Percentiles rank a stretch among this genome's conserved stretches.
These are phyloP conservation scores for Cotesia chilonis DNA, from an alignment of 1,140 invertebrate genomes.

Conservation along the genomic window DNA sequence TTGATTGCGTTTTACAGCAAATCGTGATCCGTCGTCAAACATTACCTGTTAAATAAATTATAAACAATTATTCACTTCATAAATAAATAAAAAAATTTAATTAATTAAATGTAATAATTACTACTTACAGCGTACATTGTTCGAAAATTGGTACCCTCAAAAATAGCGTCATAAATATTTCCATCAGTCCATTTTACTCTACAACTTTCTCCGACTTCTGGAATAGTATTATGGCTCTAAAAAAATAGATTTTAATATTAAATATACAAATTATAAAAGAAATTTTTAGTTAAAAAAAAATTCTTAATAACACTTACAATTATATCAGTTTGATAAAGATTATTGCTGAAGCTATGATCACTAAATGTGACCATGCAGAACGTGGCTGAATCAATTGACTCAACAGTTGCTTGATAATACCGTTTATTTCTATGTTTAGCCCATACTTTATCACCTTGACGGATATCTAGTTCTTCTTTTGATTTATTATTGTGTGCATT, in stretches of 20 bases:
- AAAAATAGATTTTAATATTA: constrained; percentile 35
- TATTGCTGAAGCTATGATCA: constrained; percentile 73
- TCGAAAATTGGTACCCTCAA: constrained; percentile 66
- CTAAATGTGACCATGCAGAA: constrained; percentile 73
- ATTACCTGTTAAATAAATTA: constrained; percentile 58
- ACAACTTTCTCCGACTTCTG: constrained; percentile 63
- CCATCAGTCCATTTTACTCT: constrained; percentile 72
- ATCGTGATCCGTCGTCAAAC: constrained; percentile 65
- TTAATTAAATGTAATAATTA: too few relatives aligned
- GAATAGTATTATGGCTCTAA: constrained; percentile 60
- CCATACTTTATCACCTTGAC: constrained; percentile 66
- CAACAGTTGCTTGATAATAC: constrained; percentile 70
- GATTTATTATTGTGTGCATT: constrained; percentile 57
- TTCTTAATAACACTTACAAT: constrained; percentile 49
- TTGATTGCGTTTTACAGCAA: constrained; percentile 59
- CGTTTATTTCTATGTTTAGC: constrained; percentile 73
- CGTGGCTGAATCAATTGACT: constrained; percentile 62
- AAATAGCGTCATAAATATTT: constrained; percentile 68
- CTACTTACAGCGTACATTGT: constrained; percentile 68
- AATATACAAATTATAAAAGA: constrained; percentile 13
- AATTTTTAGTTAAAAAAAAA: constrained; percentile 3
- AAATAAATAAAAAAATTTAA: too few relatives aligned
- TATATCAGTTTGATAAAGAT: constrained; percentile 69
- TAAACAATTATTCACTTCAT: constrained; percentile 45
- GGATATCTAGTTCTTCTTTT: constrained; percentile 54